Percentiles rank a stretch among this genome's conserved stretches.
These are phyloP conservation scores for Caenorhabditis sinica DNA, from an alignment of 2,888 invertebrate genomes.

Conservation along the genomic window DNA sequence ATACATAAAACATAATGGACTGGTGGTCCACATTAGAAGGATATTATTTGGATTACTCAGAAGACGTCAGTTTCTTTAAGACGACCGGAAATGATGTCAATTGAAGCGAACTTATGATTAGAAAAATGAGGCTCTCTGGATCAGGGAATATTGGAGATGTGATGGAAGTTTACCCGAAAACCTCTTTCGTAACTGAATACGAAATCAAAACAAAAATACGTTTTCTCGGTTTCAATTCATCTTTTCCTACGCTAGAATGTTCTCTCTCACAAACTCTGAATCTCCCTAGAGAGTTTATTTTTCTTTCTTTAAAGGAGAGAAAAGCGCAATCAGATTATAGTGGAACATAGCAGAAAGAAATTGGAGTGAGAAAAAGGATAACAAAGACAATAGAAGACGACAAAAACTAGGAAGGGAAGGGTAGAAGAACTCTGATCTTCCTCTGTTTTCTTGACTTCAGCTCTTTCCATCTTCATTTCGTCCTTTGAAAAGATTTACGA, in stretches of 20 bases:
- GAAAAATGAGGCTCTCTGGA: neutral
- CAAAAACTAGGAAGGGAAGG: constrained; percentile 25
- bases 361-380: constrained; percentile 29
- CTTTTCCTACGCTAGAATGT: constrained; percentile 21
- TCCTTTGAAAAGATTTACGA: constrained; percentile 35
- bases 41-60: constrained; percentile 2
- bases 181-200: neutral
- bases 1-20: constrained; percentile 37
- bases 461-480: constrained; percentile 19
- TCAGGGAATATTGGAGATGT: neutral
- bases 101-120: neutral
- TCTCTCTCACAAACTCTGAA: constrained; percentile 11
- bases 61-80: neutral
- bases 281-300: constrained; percentile 9
- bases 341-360: constrained; percentile 17
- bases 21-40: constrained; percentile 10
- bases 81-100: constrained; percentile 27
- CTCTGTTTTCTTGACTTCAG: too few species aligned
- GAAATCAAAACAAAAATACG: constrained; percentile 21
- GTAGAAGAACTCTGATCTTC: constrained; percentile 22
- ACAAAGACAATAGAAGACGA: neutral
- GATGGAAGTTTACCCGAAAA: neutral
- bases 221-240: constrained; percentile 7
- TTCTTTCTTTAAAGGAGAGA: constrained; percentile 20
- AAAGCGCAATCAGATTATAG: constrained; percentile 64